Evolutionary conservation across 2,888 invertebrate genomes (phyloP).

Genomic region (Leucozona laternaria): DNA sequence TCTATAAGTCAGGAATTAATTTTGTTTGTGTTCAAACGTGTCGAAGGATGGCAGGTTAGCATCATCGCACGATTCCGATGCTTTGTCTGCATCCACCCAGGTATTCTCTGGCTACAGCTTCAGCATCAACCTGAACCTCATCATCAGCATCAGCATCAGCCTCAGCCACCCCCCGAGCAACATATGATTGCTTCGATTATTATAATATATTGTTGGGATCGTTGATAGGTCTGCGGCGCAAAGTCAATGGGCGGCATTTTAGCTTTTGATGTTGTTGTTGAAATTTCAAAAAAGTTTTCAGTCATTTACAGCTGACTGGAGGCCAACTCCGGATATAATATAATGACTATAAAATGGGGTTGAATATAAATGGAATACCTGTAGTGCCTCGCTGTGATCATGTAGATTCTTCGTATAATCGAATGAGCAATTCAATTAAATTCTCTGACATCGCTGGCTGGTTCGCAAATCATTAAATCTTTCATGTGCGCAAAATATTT

Average conservation of each 20-base stretch:
- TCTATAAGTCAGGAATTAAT: constrained; percentile 69
- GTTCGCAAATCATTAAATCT: constrained; percentile 24
- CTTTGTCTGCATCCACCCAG: constrained; percentile 6
- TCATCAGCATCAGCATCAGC: not conserved
- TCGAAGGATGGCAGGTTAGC: constrained; percentile 65
- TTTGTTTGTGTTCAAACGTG: constrained; percentile 71
- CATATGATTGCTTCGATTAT: constrained; percentile 70
- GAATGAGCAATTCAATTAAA: constrained; percentile 45
- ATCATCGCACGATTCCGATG: constrained; percentile 33
- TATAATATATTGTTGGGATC: constrained; percentile 33
- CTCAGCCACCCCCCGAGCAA: constrained; percentile 36
- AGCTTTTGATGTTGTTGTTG: constrained; percentile 63
- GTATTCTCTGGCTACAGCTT: not conserved
- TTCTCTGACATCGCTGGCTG: constrained; percentile 27
- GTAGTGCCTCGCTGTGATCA: too few relatives aligned
- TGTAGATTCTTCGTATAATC: constrained; percentile 31
- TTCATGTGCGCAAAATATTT: constrained; percentile 26
- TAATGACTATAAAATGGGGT: constrained; percentile 46
- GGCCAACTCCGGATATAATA: constrained; percentile 38
- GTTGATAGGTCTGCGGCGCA: not conserved
- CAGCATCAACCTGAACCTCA: not conserved
- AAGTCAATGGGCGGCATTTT: constrained; percentile 26
- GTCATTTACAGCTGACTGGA: constrained; percentile 64
- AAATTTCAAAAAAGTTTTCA: constrained; percentile 46
- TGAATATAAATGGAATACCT: constrained; percentile 44